phyloP scores from a whole-genome alignment of 2,888 invertebrate species.

The Acrobasis consociella region DNA sequence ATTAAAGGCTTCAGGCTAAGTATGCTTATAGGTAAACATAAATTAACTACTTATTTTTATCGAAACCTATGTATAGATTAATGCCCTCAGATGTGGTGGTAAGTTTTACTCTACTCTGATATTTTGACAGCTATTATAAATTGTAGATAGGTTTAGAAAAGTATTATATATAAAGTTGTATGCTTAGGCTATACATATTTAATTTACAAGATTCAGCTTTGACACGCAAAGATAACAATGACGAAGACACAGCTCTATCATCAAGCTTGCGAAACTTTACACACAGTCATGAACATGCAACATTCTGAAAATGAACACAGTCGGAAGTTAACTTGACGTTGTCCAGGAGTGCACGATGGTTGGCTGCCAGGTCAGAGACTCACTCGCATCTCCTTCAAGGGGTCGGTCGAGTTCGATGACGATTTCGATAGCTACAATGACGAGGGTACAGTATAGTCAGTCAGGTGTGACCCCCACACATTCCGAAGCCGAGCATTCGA shows the following conservation, averaged over 20 bases:
- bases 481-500: constrained; percentile 55
- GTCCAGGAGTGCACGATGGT: constrained; percentile 76
- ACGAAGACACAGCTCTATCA: constrained; percentile 43
- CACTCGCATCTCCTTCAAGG: constrained; percentile 78
- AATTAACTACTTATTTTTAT: constrained; percentile 13
- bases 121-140: constrained; percentile 7
- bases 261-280: constrained; percentile 45
- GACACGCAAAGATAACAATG: constrained; percentile 27
- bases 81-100: constrained; percentile 55
- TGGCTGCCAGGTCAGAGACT: constrained; percentile 81
- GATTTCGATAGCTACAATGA: constrained; percentile 78
- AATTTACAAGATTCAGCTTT: constrained; percentile 11
- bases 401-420: constrained; percentile 77
- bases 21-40: constrained; percentile 22
- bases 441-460: constrained; percentile 73
- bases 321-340: constrained; percentile 67
- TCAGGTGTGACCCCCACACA: constrained; percentile 70
- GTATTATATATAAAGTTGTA: background rate
- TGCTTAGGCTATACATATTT: constrained; percentile 27
- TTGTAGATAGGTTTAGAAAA: constrained; percentile 20
- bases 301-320: constrained; percentile 46
- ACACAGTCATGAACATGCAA: constrained; percentile 46
- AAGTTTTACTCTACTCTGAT: constrained; percentile 41
- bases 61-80: constrained; percentile 32
- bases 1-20: constrained; percentile 10